phyloP scores from a whole-genome alignment of 2,113 vertebrate species.

The Oryzias woworae region DNA sequence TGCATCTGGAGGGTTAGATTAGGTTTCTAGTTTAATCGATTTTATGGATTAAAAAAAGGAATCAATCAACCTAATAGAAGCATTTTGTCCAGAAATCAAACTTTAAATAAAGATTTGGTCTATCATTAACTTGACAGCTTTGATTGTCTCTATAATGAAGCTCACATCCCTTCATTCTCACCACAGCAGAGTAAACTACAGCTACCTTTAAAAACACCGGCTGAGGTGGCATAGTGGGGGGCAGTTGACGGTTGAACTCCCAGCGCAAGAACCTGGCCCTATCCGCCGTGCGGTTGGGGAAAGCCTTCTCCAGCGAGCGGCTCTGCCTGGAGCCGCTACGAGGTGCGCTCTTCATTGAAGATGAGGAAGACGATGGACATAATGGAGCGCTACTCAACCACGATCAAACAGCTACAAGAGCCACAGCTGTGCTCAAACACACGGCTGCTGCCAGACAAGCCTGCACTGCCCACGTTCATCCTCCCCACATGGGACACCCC shows the following conservation, averaged over 20 bases:
- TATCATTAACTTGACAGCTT: too few relatives aligned
- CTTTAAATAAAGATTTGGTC: too few relatives aligned
- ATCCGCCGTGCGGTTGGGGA: slow-evolving; percentile 72
- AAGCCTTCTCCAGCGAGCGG: slow-evolving; percentile 77
- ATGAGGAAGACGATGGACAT: slow-evolving; percentile 62
- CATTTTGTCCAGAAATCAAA: too few relatives aligned
- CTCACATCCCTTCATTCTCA: neutral
- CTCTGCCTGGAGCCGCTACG: slow-evolving; percentile 59
- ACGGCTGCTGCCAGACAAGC: slow-evolving; percentile 45
- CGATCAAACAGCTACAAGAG: slow-evolving; percentile 72
- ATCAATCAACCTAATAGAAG: too few relatives aligned
- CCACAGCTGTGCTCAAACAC: slow-evolving; percentile 66
- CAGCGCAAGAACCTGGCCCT: slow-evolving; percentile 60
- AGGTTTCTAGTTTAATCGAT: too few relatives aligned
- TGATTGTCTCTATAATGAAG: neutral
- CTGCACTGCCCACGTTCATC: slow-evolving; percentile 42
- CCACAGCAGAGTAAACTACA: slow-evolving; percentile 32
- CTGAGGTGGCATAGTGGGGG: slow-evolving; percentile 56
- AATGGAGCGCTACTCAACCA: slow-evolving; percentile 73
- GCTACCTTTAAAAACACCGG: slow-evolving; percentile 68
- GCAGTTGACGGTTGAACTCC: slow-evolving; percentile 32
- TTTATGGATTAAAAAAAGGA: too few relatives aligned
- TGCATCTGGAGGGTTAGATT: too few relatives aligned
- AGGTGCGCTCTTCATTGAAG: slow-evolving; percentile 59
- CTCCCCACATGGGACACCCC: slow-evolving; percentile 25